These are phyloP conservation scores for Synergus japonicus DNA, from an alignment of 2,888 invertebrate genomes.

Conservation along the genomic window DNA sequence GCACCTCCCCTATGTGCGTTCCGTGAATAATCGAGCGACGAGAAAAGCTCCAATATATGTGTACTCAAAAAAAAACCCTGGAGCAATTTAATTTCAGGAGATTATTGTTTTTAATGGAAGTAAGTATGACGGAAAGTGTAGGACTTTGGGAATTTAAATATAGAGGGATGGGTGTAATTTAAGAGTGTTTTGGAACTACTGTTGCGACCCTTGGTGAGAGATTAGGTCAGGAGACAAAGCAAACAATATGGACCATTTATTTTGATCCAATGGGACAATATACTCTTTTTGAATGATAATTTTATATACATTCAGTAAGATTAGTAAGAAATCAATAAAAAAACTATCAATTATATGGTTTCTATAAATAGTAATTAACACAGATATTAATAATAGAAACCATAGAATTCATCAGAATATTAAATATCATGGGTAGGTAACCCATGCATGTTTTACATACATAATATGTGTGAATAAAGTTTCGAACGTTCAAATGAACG, in stretches of 20 bases:
- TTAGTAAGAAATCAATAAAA: too few relatives aligned
- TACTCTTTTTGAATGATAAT: too few relatives aligned
- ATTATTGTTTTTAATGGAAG: background rate
- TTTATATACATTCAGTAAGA: too few relatives aligned
- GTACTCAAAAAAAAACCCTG: background rate
- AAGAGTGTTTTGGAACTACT: background rate
- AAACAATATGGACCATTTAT: background rate
- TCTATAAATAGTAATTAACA: too few relatives aligned
- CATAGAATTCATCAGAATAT: too few relatives aligned
- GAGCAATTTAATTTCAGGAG: background rate
- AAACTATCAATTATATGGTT: too few relatives aligned
- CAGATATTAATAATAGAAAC: too few relatives aligned
- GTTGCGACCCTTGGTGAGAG: background rate
- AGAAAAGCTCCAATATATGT: background rate
- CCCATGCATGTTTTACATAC: background rate
- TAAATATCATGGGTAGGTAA: too few relatives aligned
- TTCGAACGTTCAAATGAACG: too few relatives aligned
- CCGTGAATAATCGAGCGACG: constrained; percentile 1
- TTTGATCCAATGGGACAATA: too few relatives aligned
- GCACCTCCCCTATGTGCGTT: constrained; percentile 16
- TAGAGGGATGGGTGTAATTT: background rate
- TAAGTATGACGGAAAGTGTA: background rate
- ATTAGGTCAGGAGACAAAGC: background rate
- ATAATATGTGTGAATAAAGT: too few relatives aligned
- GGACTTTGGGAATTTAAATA: background rate